Percentiles rank a stretch among this genome's conserved stretches.
Evolutionary conservation across 2,888 invertebrate genomes (phyloP).

Genomic region (Alloscopus bannaensis): DNA sequence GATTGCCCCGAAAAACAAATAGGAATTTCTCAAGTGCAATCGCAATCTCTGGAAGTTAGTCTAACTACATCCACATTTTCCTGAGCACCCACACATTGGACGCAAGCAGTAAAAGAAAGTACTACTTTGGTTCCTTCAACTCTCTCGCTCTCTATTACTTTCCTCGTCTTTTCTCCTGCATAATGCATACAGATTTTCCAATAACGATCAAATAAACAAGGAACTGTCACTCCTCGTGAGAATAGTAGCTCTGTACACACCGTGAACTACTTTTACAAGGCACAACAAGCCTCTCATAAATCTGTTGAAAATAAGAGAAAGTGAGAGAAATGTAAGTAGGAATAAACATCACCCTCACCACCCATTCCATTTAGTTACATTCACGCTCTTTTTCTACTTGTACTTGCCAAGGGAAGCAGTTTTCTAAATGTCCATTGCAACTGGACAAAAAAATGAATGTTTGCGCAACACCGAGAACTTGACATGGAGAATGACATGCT

Average conservation of each 20-base stretch:
- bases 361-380: slow-evolving; percentile 30
- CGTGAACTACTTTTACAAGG: too few relatives aligned
- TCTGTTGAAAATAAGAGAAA: slow-evolving; percentile 40
- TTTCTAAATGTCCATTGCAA: too few relatives aligned
- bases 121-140: too few relatives aligned
- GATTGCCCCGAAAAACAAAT: not conserved
- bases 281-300: slow-evolving; percentile 47
- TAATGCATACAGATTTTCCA: slow-evolving; percentile 50
- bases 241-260: too few relatives aligned
- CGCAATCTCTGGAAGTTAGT: not conserved
- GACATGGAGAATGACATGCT: too few relatives aligned
- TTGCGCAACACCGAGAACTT: too few relatives aligned
- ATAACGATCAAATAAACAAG: slow-evolving; percentile 52
- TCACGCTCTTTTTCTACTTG: not conserved
- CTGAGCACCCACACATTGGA: not conserved
- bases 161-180: slow-evolving; percentile 10
- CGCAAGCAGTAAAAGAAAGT: not conserved
- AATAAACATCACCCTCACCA: slow-evolving; percentile 13
- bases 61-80: slow-evolving; percentile 13
- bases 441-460: too few relatives aligned
- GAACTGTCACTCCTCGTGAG: not conserved
- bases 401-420: too few relatives aligned
- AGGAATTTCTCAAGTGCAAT: slow-evolving; percentile 3
- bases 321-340: slow-evolving; percentile 17
- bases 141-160: too few relatives aligned